Base-by-base conservation (phyloP, 2,888 invertebrate genomes). In the Siphonodentalium dalli region DNA sequence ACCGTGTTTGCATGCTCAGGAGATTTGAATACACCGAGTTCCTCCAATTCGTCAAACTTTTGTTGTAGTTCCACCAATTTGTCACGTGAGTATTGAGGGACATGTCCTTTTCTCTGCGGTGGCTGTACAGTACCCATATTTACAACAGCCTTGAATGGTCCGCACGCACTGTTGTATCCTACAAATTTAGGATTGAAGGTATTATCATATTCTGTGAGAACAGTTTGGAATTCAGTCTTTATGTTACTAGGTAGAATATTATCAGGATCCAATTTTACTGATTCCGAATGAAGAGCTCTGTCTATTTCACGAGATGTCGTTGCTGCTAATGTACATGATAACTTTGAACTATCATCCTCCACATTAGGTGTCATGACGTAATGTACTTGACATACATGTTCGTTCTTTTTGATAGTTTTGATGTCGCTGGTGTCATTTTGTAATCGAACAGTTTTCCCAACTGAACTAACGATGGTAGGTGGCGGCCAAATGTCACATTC, bases 61-160 rank as follows among this genome's bases (percentile, higher is more conserved):
- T 54, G 21, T 37, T 63, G 62, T 9, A 63, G 46, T 33, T 60
- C 52, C 11, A 35, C 43, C 1, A 63, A 41, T 13, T 48, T 45
- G 37, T 63, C 45, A 2, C 52, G 29, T 29, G 54, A 41, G 31
- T 63, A 63, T 26, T 54, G 54, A 4, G 63, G 61, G 13, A 58
- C 11, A 9, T 52, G 35, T 11, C 62, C 60, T 39, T 65, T 63
- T 11, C 54, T 39, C 44, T 58, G 61, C 7, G 65, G 62, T 6
- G 58, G 63, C 28, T 41, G 50, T 11, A 58, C 47, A 20, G 58
- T 57, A 23, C 63, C 60, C 62, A 60, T 58, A 41, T 58, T 63
- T 13, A 55, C 49, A 21, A 42, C 26, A 23, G 48, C 53, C 33
- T 57, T 5, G 28, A 48, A 57, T 13, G 47, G 54, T 11, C 54